These are phyloP conservation scores for Bubalus kerabau DNA, from an alignment of 2,113 vertebrate species.

Conservation along the genomic window DNA sequence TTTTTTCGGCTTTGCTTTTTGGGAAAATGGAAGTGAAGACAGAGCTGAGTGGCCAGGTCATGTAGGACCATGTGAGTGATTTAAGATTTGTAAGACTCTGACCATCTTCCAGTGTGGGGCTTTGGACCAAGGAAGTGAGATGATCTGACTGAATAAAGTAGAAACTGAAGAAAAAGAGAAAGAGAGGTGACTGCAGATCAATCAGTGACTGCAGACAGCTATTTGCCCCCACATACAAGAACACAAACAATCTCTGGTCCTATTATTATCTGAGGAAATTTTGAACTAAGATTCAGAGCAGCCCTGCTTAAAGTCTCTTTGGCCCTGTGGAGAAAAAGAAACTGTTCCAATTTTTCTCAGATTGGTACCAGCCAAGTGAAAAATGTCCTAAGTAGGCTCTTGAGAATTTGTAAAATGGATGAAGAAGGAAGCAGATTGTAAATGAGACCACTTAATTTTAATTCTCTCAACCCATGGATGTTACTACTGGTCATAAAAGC, in stretches of 20 bases:
- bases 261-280: neutral
- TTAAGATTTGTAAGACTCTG: neutral
- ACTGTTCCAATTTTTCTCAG: neutral
- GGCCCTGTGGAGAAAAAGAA: neutral
- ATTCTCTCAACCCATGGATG: neutral
- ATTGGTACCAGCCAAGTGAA: neutral
- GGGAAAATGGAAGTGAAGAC: neutral
- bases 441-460: neutral
- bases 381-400: neutral
- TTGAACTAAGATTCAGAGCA: neutral
- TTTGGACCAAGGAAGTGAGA: neutral
- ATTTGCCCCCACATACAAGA: neutral
- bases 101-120: neutral
- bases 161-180: neutral
- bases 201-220: neutral
- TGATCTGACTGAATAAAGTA: neutral
- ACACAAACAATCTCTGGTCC: neutral
- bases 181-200: neutral
- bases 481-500: neutral
- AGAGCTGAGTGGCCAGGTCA: neutral
- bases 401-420: neutral
- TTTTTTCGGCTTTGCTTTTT: neutral
- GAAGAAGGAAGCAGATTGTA: neutral
- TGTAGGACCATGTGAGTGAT: neutral
- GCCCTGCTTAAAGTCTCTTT: neutral